A percentile compares a stretch with the other conserved stretches of the same genome.
Evolutionary conservation across 1,140 invertebrate species (phyloP).

Genomic region (Caenorhabditis brenneri): DNA sequence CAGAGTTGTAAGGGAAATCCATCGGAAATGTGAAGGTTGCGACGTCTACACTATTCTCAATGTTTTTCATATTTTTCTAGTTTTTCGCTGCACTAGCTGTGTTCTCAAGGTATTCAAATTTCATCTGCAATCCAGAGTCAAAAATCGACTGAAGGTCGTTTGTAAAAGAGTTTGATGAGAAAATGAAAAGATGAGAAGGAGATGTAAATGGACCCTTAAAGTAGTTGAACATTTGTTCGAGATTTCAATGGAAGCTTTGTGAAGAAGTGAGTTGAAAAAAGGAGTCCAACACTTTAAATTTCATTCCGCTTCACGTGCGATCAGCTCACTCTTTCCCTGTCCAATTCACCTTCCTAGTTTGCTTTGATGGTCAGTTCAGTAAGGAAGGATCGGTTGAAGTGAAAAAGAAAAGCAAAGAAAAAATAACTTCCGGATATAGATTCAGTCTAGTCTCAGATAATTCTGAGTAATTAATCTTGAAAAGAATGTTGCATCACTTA

Average conservation of each 20-base stretch:
- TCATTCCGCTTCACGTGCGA: slow-evolving; percentile 41
- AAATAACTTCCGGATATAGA: slow-evolving; percentile 15
- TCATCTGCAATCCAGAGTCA: neutral
- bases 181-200: neutral
- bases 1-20: slow-evolving; percentile 22
- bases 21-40: neutral
- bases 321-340: neutral
- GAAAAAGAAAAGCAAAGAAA: neutral
- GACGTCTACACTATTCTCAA: neutral
- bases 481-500: slow-evolving; percentile 39
- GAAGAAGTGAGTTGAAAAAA: neutral
- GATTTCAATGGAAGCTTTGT: neutral
- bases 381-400: neutral
- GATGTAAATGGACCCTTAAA: neutral
- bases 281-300: slow-evolving; percentile 34
- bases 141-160: neutral
- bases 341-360: slow-evolving; percentile 23
- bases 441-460: neutral
- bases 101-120: slow-evolving; percentile 37
- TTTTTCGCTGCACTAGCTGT: neutral
- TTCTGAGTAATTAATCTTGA: slow-evolving; percentile 31
- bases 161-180: neutral
- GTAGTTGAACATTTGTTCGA: slow-evolving; percentile 34
- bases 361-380: neutral
- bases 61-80: neutral